phyloP scores from a whole-genome alignment of 2,797 vertebrate genomes.

The Tinamus major region DNA sequence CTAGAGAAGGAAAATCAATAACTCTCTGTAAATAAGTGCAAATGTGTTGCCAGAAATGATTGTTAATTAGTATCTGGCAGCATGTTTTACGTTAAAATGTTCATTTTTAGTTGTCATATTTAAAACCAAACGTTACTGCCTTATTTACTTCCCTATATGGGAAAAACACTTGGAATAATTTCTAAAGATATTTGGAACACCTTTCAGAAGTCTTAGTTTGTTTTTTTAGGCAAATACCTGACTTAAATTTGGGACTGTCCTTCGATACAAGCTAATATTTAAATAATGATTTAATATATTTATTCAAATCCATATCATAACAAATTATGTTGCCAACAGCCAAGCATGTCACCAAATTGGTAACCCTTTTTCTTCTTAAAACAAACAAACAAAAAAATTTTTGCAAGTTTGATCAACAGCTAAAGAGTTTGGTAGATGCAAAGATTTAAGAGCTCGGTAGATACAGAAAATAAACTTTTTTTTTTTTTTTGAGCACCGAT shows the following conservation, averaged over 20 bases:
- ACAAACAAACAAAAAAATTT: background rate
- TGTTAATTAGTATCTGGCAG: background rate
- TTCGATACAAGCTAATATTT: background rate
- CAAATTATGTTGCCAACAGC: background rate
- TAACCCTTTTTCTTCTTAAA: background rate
- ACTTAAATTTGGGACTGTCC: background rate
- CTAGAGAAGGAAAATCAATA: background rate
- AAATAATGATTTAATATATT: background rate
- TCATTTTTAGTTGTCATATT: background rate
- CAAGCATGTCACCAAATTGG: background rate
- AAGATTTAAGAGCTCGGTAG: background rate
- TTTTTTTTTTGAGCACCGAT: too few species aligned
- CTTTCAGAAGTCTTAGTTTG: background rate
- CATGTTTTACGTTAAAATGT: background rate
- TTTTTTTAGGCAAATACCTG: background rate
- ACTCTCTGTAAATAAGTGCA: background rate
- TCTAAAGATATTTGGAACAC: background rate
- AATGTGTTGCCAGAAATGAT: background rate
- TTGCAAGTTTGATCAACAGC: background rate
- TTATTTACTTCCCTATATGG: background rate
- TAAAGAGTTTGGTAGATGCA: background rate
- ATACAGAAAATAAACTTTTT: background rate
- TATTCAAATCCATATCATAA: background rate
- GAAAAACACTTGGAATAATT: background rate
- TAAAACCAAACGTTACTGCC: background rate